phyloP scores from a whole-genome alignment of 1,140 invertebrate genomes.

The Lineus longissimus region DNA sequence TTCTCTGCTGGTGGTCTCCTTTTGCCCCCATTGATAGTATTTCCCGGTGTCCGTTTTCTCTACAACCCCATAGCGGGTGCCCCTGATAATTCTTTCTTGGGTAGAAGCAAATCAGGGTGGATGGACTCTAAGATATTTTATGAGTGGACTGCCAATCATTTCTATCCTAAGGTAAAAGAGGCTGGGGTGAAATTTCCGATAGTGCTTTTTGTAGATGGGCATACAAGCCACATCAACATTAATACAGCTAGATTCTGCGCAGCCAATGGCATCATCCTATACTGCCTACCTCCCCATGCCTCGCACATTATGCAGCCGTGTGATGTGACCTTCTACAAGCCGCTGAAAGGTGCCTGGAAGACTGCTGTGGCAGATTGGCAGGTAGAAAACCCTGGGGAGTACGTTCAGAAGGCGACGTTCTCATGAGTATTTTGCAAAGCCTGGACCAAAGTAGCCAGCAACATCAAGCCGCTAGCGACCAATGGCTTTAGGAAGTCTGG shows the following conservation, averaged over 20 bases:
- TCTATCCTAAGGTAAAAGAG: background rate
- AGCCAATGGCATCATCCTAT: background rate
- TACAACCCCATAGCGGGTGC: background rate
- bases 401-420: background rate
- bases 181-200: background rate
- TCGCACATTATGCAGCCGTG: background rate
- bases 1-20: background rate
- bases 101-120: background rate
- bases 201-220: background rate
- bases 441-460: background rate
- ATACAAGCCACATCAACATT: background rate
- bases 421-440: background rate
- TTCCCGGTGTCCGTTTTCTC: background rate
- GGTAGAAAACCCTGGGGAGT: background rate
- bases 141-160: constrained; percentile 1
- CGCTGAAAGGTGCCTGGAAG: background rate
- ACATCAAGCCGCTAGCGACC: background rate
- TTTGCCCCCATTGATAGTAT: constrained; percentile 1
- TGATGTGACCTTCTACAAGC: background rate
- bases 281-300: background rate
- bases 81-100: background rate
- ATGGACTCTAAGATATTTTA: background rate
- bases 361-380: too few relatives aligned
- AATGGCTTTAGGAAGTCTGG: background rate
- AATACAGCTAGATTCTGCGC: background rate